These are phyloP conservation scores for Atractosteus spatula DNA, from an alignment of 2,113 vertebrate species.

Conservation along the genomic window DNA sequence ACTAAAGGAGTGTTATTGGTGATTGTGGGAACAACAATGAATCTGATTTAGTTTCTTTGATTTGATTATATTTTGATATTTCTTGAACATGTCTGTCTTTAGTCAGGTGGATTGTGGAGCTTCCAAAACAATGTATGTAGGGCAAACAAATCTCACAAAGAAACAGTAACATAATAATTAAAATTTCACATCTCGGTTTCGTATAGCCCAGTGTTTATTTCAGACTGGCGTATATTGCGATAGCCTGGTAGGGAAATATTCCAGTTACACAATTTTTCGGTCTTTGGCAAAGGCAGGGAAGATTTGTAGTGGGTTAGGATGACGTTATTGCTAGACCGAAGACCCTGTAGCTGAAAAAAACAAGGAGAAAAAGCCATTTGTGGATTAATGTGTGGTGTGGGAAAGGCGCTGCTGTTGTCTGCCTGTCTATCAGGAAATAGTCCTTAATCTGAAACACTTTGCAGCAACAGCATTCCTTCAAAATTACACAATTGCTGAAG, in stretches of 20 bases:
- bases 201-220: not conserved
- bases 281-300: conserved; percentile 24
- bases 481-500: conserved; percentile 65
- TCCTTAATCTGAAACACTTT: conserved; percentile 65
- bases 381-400: conserved; percentile 45
- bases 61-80: conserved; percentile 6
- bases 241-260: conserved; percentile 3
- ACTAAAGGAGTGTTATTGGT: not conserved
- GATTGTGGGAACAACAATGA: not conserved
- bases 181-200: conserved; percentile 21
- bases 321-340: not conserved
- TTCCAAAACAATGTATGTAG: not conserved
- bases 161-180: conserved; percentile 9
- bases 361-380: conserved; percentile 5
- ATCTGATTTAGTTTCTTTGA: not conserved
- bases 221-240: conserved; percentile 16
- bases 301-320: conserved; percentile 13
- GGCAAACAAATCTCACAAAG: conserved; percentile 8
- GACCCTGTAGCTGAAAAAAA: conserved; percentile 14
- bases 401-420: conserved; percentile 47
- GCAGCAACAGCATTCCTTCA: conserved; percentile 67
- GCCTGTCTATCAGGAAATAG: conserved; percentile 68
- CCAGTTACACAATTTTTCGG: conserved; percentile 15
- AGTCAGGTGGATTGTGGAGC: not conserved
- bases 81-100: not conserved